These are phyloP conservation scores for Battus philenor DNA, from an alignment of 1,140 invertebrate species.

Conservation along the genomic window DNA sequence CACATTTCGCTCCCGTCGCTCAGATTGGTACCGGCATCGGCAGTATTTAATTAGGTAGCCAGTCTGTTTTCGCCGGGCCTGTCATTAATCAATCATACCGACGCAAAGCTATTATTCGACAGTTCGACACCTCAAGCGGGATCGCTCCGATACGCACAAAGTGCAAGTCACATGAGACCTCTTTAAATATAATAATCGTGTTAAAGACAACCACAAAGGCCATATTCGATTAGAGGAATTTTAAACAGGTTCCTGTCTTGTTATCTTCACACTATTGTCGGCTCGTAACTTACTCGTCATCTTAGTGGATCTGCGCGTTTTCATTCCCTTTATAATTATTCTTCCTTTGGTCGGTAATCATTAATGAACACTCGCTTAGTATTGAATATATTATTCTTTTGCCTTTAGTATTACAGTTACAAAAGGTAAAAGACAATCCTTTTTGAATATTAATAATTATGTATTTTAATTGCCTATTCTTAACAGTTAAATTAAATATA, in stretches of 20 bases:
- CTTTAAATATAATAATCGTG: constrained; percentile 77
- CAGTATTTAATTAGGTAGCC: constrained; percentile 70
- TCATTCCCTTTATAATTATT: constrained; percentile 63
- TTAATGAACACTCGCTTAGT: constrained; percentile 26
- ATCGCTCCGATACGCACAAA: constrained; percentile 42
- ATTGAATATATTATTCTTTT: constrained; percentile 13
- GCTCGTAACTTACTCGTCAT: constrained; percentile 50
- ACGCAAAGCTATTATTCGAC: constrained; percentile 66
- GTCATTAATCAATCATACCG: constrained; percentile 75
- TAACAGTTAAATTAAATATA: too few species aligned
- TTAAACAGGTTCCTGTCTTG: constrained; percentile 70
- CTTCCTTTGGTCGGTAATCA: constrained; percentile 42
- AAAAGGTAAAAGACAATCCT: background rate
- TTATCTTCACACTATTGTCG: constrained; percentile 65
- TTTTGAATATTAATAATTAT: background rate
- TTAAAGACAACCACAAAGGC: constrained; percentile 76
- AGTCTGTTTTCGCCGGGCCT: constrained; percentile 62
- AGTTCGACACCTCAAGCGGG: constrained; percentile 63
- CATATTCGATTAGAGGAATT: constrained; percentile 72
- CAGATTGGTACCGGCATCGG: constrained; percentile 25
- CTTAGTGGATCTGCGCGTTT: constrained; percentile 51
- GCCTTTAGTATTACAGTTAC: constrained; percentile 9
- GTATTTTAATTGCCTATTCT: background rate
- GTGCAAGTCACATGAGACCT: constrained; percentile 73
- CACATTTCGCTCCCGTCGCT: constrained; percentile 31